These are phyloP conservation scores for Altica lythri DNA, from an alignment of 2,888 invertebrate genomes.

Conservation along the genomic window DNA sequence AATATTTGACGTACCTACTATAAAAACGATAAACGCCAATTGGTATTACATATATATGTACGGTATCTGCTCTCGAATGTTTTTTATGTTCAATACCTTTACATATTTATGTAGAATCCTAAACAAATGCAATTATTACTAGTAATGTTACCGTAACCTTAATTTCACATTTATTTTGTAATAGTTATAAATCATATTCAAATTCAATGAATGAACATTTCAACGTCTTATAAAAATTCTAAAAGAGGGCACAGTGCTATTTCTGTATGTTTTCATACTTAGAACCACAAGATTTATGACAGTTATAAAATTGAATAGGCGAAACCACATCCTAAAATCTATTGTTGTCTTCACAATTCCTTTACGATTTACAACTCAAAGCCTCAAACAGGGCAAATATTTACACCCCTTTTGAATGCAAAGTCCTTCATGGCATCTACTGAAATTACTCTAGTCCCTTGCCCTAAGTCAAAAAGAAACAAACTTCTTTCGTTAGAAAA, in stretches of 20 bases:
- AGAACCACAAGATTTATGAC: slow-evolving; percentile 37
- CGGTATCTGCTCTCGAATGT: no score
- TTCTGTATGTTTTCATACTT: slow-evolving; percentile 30
- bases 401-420: slow-evolving; percentile 42
- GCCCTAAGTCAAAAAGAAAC: slow-evolving; percentile 6
- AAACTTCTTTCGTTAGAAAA: slow-evolving; percentile 33
- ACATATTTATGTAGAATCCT: no score
- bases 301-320: slow-evolving; percentile 38
- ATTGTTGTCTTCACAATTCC: slow-evolving; percentile 39
- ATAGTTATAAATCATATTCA: slow-evolving; percentile 16
- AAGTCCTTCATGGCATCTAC: slow-evolving; percentile 33
- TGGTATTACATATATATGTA: no score
- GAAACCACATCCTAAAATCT: slow-evolving; percentile 39
- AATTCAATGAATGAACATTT: slow-evolving; percentile 19
- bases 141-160: slow-evolving; percentile 1
- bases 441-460: slow-evolving; percentile 28
- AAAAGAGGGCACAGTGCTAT: slow-evolving; percentile 30
- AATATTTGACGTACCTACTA: no score
- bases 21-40: no score
- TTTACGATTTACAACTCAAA: slow-evolving; percentile 39
- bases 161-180: slow-evolving; percentile 1
- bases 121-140: no score
- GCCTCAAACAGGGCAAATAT: slow-evolving; percentile 43
- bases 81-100: no score
- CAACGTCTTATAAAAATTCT: slow-evolving; percentile 27